Evolutionary conservation across 2,888 invertebrate genomes (phyloP), one percentile per base, ranked within the genome.

Genomic region (Drosophila setosimentum): DNA sequence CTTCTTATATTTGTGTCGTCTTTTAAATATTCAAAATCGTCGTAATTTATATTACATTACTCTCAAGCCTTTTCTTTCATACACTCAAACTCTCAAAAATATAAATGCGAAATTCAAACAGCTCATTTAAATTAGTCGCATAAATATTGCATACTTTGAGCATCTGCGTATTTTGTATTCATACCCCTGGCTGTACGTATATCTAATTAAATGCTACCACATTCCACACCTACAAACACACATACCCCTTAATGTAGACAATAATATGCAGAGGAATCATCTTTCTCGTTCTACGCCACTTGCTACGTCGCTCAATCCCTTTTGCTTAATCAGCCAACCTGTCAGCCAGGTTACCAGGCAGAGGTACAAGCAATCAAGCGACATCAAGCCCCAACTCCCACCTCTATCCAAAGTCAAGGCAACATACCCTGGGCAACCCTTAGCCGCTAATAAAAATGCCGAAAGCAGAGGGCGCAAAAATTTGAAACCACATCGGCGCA

Each of bases 281-380:
- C 62, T 71, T 59, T 58, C 55, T 45, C 60, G 33, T 42, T n/a
- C 63, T 42, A 29, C 13, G 8, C n/a, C 45, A 27, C 45, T 62
- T 40, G 33, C 49, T 27, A 27, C 66, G 78, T 66, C 80, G 70
- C 80, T 83, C 79, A 84, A 83, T 85, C 84, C 87, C 83, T 80
- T 87, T 80, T 78, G 81, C 85, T 76, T 87, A 84, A 85, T 87
- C 85, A 85, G 82, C 77, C 78, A 72, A 73, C 70, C 58, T 74
- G 73, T 64, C 65, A 53, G 55, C 58, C 66, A 69, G 71, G 65
- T 60, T 40, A 45, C 63, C 71, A 71, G 69, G 69, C 69, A 42
- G 61, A 61, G 48, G 60, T 58, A 53, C 72, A 73, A 54, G 49
- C 67, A 76, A 75, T 73, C 74, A 68, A 57, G 45, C 53, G 35